Conservation (phyloP, 2,888 invertebrate species). For the Nephrotoma flavescens region DNA sequence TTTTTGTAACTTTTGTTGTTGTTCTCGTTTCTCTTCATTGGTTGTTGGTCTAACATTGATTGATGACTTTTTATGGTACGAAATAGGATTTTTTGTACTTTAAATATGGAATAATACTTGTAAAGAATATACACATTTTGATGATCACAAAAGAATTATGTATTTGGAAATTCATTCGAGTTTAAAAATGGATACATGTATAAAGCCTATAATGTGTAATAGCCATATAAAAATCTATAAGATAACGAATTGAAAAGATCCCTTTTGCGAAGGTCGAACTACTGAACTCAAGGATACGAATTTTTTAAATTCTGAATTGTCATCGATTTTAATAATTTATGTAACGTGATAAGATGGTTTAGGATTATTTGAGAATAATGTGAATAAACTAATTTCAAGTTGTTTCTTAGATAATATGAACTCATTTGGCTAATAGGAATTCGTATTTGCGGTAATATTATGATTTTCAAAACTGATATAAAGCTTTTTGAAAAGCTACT, state of each 20-base stretch:
- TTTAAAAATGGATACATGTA: neutral
- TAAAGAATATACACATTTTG: neutral
- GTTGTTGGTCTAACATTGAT: neutral
- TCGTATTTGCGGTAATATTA: too few relatives aligned
- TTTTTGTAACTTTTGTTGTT: neutral
- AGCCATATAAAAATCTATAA: neutral
- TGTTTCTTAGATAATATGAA: too few relatives aligned
- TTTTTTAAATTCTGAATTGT: neutral
- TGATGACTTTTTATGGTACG: neutral
- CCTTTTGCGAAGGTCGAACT: neutral
- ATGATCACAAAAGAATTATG: neutral
- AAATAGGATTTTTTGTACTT: neutral
- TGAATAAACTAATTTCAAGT: too few relatives aligned
- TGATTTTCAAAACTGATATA: too few relatives aligned
- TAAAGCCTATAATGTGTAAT: neutral
- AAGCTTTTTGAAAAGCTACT: too few relatives aligned
- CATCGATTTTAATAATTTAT: neutral
- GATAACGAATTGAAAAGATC: neutral
- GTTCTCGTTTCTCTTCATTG: neutral
- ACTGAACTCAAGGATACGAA: neutral
- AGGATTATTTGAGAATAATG: too few relatives aligned
- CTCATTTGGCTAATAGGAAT: too few relatives aligned
- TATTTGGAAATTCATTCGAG: neutral
- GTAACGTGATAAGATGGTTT: neutral
- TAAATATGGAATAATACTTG: neutral